Conservation (phyloP, 1,140 invertebrate genomes). For the Bombus affinis region DNA sequence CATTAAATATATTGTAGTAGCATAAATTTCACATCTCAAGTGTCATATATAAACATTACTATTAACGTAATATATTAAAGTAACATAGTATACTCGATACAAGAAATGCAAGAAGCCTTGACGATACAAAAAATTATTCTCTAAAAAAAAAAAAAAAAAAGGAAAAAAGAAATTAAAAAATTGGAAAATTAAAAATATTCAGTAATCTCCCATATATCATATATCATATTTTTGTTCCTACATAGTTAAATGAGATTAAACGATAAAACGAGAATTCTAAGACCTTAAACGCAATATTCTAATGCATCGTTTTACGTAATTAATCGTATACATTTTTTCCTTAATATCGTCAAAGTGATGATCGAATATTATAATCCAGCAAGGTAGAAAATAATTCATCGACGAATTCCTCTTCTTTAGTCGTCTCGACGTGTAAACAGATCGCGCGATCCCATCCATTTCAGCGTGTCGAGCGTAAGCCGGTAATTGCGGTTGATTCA, state of each 20-base stretch:
- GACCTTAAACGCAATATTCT: neutral
- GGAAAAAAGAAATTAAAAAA: neutral
- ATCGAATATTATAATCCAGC: no score
- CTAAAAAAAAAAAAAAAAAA: neutral
- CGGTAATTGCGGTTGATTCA: slow-evolving; percentile 64
- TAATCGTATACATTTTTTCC: neutral
- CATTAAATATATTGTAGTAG: no score
- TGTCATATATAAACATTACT: neutral
- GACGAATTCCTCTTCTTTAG: neutral
- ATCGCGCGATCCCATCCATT: slow-evolving; percentile 53
- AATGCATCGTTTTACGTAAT: neutral
- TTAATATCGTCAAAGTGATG: no score
- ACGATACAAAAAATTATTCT: neutral
- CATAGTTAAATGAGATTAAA: no score
- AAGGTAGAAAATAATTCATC: neutral
- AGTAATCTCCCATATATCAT: no score
- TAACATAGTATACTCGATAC: no score
- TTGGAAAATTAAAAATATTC: neutral
- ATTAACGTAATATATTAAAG: neutral
- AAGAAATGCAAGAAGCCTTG: neutral
- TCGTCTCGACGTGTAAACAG: slow-evolving; percentile 42
- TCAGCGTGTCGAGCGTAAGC: slow-evolving; percentile 46
- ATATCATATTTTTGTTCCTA: no score
- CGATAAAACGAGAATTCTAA: neutral
- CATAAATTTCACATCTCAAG: fast-evolving